A percentile compares a stretch with the other conserved stretches of the same genome.
phyloP scores from a whole-genome alignment of 2,888 invertebrate species.

The Thalpophila matura region DNA sequence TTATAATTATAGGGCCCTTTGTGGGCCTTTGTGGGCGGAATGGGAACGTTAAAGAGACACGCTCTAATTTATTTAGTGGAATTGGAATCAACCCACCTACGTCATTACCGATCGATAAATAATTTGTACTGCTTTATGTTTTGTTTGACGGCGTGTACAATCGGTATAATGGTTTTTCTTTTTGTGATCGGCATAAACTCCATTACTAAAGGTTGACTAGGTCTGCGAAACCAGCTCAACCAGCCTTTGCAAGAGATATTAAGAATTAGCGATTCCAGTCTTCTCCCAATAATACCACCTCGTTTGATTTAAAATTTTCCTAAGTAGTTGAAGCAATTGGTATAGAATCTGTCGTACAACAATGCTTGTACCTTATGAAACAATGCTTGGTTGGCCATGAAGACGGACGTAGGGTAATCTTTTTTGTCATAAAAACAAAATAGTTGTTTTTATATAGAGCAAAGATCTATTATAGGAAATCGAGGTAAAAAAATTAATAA shows the following conservation, averaged over 20 bases:
- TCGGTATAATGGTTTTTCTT: slow-evolving; percentile 9
- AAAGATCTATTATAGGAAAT: too few species aligned
- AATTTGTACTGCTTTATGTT: slow-evolving; percentile 28
- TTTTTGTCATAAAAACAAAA: too few species aligned
- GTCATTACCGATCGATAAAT: slow-evolving; percentile 49
- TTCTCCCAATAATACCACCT: slow-evolving; percentile 2
- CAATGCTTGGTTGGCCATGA: too few species aligned
- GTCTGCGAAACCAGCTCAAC: background rate
- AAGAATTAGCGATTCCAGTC: background rate
- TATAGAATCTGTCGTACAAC: background rate
- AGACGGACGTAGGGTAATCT: too few species aligned
- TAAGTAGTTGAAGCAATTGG: slow-evolving; percentile 1
- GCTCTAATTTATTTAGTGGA: slow-evolving; percentile 50
- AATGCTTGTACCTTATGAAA: too few species aligned
- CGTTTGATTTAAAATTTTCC: background rate
- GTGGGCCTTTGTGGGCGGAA: slow-evolving; percentile 51
- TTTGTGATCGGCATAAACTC: background rate
- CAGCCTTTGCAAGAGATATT: background rate
- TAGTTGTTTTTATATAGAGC: too few species aligned
- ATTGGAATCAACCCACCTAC: slow-evolving; percentile 46
- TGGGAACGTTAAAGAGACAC: slow-evolving; percentile 45
- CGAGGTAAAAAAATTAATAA: too few species aligned
- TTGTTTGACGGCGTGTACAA: slow-evolving; percentile 4
- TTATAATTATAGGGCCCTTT: slow-evolving; percentile 59
- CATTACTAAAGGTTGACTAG: background rate